These are phyloP conservation scores for Lordiphosa collinella DNA, from an alignment of 1,140 invertebrate genomes.

Conservation along the genomic window DNA sequence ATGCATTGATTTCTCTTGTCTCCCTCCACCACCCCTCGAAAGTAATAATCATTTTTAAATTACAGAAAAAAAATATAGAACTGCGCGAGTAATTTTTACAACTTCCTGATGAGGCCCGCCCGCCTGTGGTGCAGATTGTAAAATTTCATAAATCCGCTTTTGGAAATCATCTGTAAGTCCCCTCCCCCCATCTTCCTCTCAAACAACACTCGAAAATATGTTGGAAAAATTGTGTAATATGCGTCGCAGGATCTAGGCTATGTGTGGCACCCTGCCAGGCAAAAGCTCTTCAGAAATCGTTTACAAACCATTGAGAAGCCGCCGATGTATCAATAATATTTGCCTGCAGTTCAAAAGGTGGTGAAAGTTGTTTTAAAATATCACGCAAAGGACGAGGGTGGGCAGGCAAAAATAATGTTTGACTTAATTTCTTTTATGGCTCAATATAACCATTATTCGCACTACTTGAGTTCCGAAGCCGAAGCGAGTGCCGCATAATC, in stretches of 20 bases:
- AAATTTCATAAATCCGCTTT: constrained; percentile 55
- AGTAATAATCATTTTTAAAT: constrained; percentile 73
- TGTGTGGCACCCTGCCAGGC: constrained; percentile 36
- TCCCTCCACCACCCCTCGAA: background rate
- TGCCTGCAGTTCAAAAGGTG: constrained; percentile 53
- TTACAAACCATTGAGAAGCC: constrained; percentile 72
- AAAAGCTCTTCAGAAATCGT: constrained; percentile 48
- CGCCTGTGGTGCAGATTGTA: constrained; percentile 64
- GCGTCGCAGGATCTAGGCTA: constrained; percentile 40
- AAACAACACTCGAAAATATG: constrained; percentile 65
- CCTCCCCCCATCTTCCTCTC: constrained; percentile 2
- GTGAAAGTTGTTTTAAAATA: constrained; percentile 61
- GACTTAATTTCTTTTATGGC: constrained; percentile 76
- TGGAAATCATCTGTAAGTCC: constrained; percentile 60
- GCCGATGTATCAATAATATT: constrained; percentile 77
- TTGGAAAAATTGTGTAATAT: constrained; percentile 58
- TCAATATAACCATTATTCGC: constrained; percentile 74
- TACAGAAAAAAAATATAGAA: constrained; percentile 44
- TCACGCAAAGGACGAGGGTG: constrained; percentile 4
- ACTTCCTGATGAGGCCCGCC: constrained; percentile 34
- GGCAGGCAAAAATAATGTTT: constrained; percentile 63
- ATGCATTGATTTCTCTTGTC: constrained; percentile 62
- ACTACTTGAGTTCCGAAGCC: constrained; percentile 38
- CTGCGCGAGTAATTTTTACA: constrained; percentile 46
- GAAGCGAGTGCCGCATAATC: constrained; percentile 33